Percentiles rank a stretch among this genome's conserved stretches.
Evolutionary conservation across 2,888 invertebrate genomes (phyloP).

Genomic region (Agrotis segetum): DNA sequence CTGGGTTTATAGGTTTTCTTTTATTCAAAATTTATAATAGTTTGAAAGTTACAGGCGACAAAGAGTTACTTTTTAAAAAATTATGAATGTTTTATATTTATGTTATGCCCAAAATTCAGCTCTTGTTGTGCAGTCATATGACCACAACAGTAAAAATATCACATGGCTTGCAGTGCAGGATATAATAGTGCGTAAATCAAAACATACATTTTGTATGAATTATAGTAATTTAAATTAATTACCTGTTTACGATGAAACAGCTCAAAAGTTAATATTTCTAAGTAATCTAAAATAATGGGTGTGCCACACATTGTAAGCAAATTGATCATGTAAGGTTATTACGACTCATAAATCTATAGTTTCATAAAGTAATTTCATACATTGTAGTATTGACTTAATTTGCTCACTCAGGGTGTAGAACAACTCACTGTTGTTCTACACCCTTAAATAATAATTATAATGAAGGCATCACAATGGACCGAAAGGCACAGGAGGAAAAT

Average conservation of each 20-base stretch:
- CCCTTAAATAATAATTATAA: neutral
- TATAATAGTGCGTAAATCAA: no score
- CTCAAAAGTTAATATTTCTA: constrained; percentile 26
- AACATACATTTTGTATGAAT: no score
- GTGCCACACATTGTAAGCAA: constrained; percentile 34
- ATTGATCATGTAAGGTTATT: constrained; percentile 37
- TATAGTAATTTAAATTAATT: constrained; percentile 18
- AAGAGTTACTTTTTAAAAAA: no score
- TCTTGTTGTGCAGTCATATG: no score
- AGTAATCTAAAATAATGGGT: constrained; percentile 26
- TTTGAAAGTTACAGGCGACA: no score
- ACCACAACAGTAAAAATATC: no score
- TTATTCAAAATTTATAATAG: no score
- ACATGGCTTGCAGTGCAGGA: no score
- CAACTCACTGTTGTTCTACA: neutral
- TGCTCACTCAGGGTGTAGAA: no score
- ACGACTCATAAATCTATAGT: constrained; percentile 37
- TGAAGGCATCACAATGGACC: neutral
- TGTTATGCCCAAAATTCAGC: no score
- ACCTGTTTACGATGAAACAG: constrained; percentile 1
- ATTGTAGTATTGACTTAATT: constrained; percentile 38
- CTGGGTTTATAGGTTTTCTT: no score
- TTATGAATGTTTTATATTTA: no score
- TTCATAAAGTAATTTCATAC: constrained; percentile 33
- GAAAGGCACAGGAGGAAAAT: neutral